phyloP scores from a whole-genome alignment of 2,888 invertebrate genomes.

The Yponomeuta cagnagella region DNA sequence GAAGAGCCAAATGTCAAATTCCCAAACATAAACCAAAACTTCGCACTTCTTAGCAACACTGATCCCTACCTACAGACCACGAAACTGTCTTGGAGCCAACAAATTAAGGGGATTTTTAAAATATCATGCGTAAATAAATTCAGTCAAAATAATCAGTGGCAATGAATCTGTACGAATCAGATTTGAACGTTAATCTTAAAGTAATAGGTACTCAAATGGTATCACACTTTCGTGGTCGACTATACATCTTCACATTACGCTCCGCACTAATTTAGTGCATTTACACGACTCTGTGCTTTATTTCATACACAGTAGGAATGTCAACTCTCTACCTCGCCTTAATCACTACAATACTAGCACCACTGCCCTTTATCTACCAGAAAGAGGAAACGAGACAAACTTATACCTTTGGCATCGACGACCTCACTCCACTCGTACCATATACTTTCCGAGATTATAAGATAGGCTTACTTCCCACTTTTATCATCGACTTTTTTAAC shows the following conservation, averaged over 20 bases:
- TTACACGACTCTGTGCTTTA: not conserved
- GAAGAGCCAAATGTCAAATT: too few species aligned
- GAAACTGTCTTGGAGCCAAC: not conserved
- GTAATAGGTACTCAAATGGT: not conserved
- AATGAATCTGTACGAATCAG: not conserved
- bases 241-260: not conserved
- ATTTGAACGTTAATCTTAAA: not conserved
- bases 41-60: too few species aligned
- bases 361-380: not conserved
- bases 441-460: not conserved
- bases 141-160: not conserved
- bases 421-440: not conserved
- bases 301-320: constrained; percentile 1
- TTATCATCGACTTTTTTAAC: too few species aligned
- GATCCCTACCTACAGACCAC: not conserved
- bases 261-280: not conserved
- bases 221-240: constrained; percentile 2
- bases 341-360: not conserved
- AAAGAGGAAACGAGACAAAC: constrained; percentile 1
- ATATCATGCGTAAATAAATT: not conserved
- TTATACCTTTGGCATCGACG: not conserved
- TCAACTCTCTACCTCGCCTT: not conserved
- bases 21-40: too few species aligned
- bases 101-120: not conserved
- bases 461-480: not conserved